Conservation (phyloP, 2,797 vertebrate species). For the Euthynnus affinis region DNA sequence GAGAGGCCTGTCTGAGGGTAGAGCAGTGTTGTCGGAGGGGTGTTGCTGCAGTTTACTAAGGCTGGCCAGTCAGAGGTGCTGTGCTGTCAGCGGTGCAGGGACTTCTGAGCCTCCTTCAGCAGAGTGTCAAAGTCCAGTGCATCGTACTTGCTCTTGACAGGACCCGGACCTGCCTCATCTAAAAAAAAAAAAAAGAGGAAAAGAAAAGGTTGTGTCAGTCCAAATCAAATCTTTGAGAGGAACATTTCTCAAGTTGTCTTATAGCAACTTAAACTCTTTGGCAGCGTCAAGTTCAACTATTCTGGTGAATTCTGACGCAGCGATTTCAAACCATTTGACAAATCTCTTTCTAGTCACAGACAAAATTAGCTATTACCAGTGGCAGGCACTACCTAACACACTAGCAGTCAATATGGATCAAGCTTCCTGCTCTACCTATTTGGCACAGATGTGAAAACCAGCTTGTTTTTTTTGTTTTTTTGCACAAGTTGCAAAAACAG, state of each 20-base stretch:
- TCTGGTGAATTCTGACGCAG: no score
- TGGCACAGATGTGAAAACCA: no score
- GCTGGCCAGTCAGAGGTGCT: conserved; percentile 76
- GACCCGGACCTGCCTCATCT: conserved; percentile 89
- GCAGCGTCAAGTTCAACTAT: no score
- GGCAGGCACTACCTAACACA: no score
- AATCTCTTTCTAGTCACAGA: background rate
- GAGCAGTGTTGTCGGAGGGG: conserved; percentile 64
- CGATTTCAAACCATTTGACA: background rate
- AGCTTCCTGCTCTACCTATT: no score
- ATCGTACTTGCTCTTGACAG: conserved; percentile 97
- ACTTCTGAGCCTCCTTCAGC: conserved; percentile 98
- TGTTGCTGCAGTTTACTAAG: conserved; percentile 73
- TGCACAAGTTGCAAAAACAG: no score
- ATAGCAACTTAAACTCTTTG: background rate
- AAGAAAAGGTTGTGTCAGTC: background rate
- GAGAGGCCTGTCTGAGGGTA: conserved; percentile 78
- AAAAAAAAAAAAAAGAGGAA: background rate
- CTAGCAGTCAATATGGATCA: background rate
- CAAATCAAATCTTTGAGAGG: background rate
- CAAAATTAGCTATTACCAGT: background rate
- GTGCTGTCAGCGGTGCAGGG: conserved; percentile 95
- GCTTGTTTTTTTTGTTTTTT: no score
- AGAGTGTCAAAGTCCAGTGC: conserved; percentile 99
- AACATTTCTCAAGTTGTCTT: background rate